Evolutionary conservation across 2,888 invertebrate genomes (phyloP), one percentile per base, ranked within the genome.

Genomic region (Hymenopus coronatus): DNA sequence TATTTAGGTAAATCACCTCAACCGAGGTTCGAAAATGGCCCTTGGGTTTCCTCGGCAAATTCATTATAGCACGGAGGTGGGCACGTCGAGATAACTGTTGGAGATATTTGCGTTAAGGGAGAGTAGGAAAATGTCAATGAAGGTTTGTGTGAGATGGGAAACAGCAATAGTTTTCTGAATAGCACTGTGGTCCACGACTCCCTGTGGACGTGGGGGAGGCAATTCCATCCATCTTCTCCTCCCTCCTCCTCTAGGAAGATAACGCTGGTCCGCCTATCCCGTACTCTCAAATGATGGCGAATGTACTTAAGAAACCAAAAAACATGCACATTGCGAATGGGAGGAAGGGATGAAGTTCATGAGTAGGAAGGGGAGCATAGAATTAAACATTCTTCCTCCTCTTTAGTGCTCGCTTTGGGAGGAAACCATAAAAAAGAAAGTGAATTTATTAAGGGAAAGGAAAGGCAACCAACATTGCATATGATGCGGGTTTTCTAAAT

Each of bases 151-250:
- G 87, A 82, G 87, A 87, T 82, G 85, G 85, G 85, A 15, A 28
- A 27, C 28, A 30, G 87, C 87, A 87, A 87, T 85, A 84, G 88
- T 83, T 84, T 88, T 84, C 88, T 88, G 88, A 88, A 88, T 88
- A 88, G 88, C 88, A 83, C 46, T 89, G 89, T 83, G 89, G 89
- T 89, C 89, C 89, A 89, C 87, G 87, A 87, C 87, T 87, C 87
- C 87, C 87, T 87, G 82, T 87, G 87, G 87, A 87, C 87, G 33
- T 40, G 54, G 82, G 14, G 87, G 82, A 82, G 87, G 87, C 87
- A 87, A 87, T 87, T 82, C 82, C 87, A 87, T 87, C 82, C 82
- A 87, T 87, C 82, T 87, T 87, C 6, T 82, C 82, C 87, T 82
- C 82, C 82, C 87, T 82, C 82, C n/a, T 33, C 84, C n/a, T 85